Evolutionary conservation across 2,888 invertebrate genomes (phyloP).

Genomic region (Drosophila suboccidentalis): DNA sequence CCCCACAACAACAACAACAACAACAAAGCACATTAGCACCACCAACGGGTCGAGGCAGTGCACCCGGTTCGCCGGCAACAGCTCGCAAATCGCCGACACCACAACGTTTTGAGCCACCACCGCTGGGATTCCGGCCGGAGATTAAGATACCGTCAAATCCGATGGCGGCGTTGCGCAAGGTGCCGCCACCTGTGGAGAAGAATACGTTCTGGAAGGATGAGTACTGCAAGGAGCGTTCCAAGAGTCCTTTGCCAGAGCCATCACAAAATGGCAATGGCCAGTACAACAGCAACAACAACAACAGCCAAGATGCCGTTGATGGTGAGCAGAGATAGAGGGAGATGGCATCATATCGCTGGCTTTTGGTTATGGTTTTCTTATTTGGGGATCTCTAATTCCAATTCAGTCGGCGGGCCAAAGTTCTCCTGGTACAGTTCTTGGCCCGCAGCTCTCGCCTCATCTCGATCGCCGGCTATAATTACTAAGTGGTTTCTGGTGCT

Average conservation of each 20-base stretch:
- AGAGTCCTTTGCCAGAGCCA: slow-evolving; percentile 84
- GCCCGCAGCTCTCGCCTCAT: slow-evolving; percentile 47
- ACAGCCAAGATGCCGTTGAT: slow-evolving; percentile 67
- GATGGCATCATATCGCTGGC: slow-evolving; percentile 58
- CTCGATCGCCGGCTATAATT: slow-evolving; percentile 68
- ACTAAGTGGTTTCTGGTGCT: slow-evolving; percentile 78
- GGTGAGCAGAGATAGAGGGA: slow-evolving; percentile 63
- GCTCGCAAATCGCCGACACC: slow-evolving; percentile 86
- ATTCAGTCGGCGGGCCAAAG: slow-evolving; percentile 40
- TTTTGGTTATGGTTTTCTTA: slow-evolving; percentile 57
- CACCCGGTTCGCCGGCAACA: slow-evolving; percentile 85
- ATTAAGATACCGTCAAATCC: slow-evolving; percentile 92
- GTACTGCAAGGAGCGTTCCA: slow-evolving; percentile 86
- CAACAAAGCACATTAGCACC: slow-evolving; percentile 85
- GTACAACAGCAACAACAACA: slow-evolving; percentile 42
- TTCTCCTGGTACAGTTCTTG: slow-evolving; percentile 51
- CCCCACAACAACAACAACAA: slow-evolving; percentile 71
- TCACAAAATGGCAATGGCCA: slow-evolving; percentile 26
- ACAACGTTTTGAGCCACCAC: slow-evolving; percentile 86
- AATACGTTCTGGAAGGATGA: slow-evolving; percentile 88
- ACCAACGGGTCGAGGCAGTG: slow-evolving; percentile 76
- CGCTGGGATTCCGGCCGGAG: slow-evolving; percentile 89
- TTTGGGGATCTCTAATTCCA: slow-evolving; percentile 57
- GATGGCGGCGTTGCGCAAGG: slow-evolving; percentile 89
- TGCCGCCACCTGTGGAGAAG: slow-evolving; percentile 89